phyloP scores from a whole-genome alignment of 2,797 vertebrate species.

The Rhinophrynus dorsalis region DNA sequence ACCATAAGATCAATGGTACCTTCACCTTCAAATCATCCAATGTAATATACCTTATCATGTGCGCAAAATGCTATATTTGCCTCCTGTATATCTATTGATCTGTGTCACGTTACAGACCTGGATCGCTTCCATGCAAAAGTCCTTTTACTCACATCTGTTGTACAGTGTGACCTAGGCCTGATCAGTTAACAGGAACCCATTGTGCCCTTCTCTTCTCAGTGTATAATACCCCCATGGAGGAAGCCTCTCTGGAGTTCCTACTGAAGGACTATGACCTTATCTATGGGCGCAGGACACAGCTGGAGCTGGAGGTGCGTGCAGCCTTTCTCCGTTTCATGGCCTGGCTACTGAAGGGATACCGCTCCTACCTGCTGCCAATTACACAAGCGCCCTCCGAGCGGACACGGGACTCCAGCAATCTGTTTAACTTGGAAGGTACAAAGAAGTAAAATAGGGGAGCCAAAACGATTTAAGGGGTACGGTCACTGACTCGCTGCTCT shows the following conservation, averaged over 20 bases:
- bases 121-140: too few relatives aligned
- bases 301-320: constrained; percentile 89
- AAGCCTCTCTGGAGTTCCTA: constrained; percentile 86
- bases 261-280: constrained; percentile 87
- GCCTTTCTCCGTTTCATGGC: constrained; percentile 93
- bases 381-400: constrained; percentile 80
- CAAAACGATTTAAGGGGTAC: neutral
- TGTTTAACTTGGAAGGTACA: constrained; percentile 90
- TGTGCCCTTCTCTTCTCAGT: constrained; percentile 69
- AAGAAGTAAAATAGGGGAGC: neutral
- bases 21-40: too few relatives aligned
- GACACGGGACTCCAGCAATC: constrained; percentile 82
- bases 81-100: too few relatives aligned
- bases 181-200: too few relatives aligned
- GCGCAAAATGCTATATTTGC: too few relatives aligned
- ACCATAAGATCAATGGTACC: too few relatives aligned
- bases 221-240: constrained; percentile 83
- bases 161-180: neutral
- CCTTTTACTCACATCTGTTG: neutral
- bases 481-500: neutral
- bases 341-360: constrained; percentile 82
- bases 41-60: too few relatives aligned
- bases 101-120: too few relatives aligned
- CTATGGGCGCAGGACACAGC: constrained; percentile 83
- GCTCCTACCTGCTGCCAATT: constrained; percentile 86